Conservation (phyloP, 2,797 vertebrate genomes). For the Microhierax caerulescens region DNA sequence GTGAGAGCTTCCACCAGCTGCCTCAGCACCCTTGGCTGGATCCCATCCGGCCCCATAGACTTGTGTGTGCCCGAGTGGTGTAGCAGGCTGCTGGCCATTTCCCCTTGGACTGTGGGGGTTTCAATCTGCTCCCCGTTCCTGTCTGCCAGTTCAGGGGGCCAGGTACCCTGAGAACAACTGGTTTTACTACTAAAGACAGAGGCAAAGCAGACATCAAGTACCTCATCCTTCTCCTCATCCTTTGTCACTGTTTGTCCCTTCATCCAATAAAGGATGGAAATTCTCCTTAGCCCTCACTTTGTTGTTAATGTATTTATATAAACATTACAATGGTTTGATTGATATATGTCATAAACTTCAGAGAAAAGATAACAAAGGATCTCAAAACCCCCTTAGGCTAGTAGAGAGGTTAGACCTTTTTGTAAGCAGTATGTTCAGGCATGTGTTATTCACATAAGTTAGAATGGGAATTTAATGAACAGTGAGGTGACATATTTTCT, state of each 20-base stretch:
- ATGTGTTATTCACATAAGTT: background rate
- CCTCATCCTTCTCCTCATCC: background rate
- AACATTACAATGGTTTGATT: background rate
- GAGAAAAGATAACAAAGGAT: background rate
- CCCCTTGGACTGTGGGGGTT: background rate
- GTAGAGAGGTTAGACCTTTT: background rate
- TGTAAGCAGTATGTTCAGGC: background rate
- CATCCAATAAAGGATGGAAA: background rate
- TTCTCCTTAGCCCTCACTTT: background rate
- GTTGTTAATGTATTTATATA: background rate
- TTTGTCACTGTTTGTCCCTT: background rate
- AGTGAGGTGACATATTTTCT: background rate
- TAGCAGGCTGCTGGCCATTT: background rate
- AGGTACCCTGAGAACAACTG: accelerated
- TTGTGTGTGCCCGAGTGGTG: background rate
- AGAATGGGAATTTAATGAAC: background rate
- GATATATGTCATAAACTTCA: background rate
- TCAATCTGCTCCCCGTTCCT: background rate
- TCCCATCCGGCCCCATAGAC: background rate
- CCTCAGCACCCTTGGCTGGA: background rate
- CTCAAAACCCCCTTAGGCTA: background rate
- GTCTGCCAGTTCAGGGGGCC: background rate
- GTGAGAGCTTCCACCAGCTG: background rate
- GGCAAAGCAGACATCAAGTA: background rate
- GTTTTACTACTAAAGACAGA: background rate